Evolutionary conservation across 2,113 vertebrate species (phyloP), one percentile per base, ranked within the genome.

Genomic region (Petaurus breviceps): DNA sequence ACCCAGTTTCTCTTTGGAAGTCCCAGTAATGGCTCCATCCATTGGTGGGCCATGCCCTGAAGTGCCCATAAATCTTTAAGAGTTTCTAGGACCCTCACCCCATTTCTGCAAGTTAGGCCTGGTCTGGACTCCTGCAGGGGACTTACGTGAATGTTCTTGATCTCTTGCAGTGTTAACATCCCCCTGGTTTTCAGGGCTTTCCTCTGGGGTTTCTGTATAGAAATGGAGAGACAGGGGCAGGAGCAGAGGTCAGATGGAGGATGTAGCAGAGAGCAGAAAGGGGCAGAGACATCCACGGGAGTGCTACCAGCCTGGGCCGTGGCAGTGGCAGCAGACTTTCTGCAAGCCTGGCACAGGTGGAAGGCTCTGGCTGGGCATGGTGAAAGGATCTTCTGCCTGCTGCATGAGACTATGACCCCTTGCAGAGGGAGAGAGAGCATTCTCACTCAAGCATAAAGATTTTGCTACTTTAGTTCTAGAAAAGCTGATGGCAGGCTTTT

Each of bases 71-170:
- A 92, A 43, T 26, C 23, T 24, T 2, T 8, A 16, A 89, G 49
- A 91, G 55, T 23, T 55, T n/a, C n/a, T 12, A 8, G 52, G 46
- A 26, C 28, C n/a, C 24, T 0, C 16, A 84, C n/a, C 68, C 19
- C 23, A n/a, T 22, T 43, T 43, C n/a, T 23, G 16, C 6, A 77
- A 12, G 6, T 43, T 84, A 23, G 68, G 90, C 90, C 49, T 0
- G 26, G 47, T 6, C 25, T 2, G 2, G 47, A 1, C 23, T 50
- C 28, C 11, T 51, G 50, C 26, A 25, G 51, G 25, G 49, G 1
- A 97, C 99, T 99, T 97, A 99, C 99, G 0, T 99, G 99, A 91
- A 99, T 99, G 93, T 91, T 99, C 97, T 98, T 99, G 97, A 99
- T 99, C 97, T 99, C 99, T 95, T 99, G 99, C 89, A 98, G 97